Base-by-base conservation (phyloP, 2,113 vertebrate genomes). In the Clarias gariepinus region DNA sequence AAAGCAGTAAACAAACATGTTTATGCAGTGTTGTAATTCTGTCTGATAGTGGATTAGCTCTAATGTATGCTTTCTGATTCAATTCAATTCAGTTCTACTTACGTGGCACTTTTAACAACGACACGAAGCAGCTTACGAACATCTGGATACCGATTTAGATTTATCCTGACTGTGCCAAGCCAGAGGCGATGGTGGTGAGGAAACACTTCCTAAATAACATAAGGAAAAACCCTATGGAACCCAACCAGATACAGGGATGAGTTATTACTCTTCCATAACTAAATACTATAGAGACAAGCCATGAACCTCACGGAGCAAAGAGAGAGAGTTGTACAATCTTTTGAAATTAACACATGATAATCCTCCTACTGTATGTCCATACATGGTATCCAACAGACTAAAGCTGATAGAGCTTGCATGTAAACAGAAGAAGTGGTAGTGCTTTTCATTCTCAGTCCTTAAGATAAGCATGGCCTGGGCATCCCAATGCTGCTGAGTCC, bases 1-100 rank as follows among this genome's bases (percentile, higher is more conserved):
- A 11, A 47, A 82, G 60, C 79, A 63, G 58, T 61, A 81, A 63
- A 81, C 80, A 81, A n/a, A 41, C 80, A 64, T 60, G 80, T 47
- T 41, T 19, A 15, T 64, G 60, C 21, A n/a, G 6, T n/a, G 58
- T 23, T 81, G 23, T 47, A 47, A 64, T 81, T 81, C 80, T 81
- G 80, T 30, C 64, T 68, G 64, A 47, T 81, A n/a, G 21, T 64
- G 80, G 80, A 81, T 81, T 81, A 47, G 33, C 60, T 82, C 81
- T 18, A 52, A 82, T 66, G 66, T 82, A 60, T 47, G 60, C 15
- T 52, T 28, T 73, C 41, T 7, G 41, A 47, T 47, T 47, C 69
- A 71, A 7, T 18, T 4, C 68, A 73, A 73, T 41, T 73, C 18
- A 10, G 1, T 41, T 73, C 2, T 41, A 23, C 41, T 73, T 0